A percentile compares a stretch with the other conserved stretches of the same genome.
phyloP scores from a whole-genome alignment of 1,140 invertebrate genomes.

The Bombus huntii region DNA sequence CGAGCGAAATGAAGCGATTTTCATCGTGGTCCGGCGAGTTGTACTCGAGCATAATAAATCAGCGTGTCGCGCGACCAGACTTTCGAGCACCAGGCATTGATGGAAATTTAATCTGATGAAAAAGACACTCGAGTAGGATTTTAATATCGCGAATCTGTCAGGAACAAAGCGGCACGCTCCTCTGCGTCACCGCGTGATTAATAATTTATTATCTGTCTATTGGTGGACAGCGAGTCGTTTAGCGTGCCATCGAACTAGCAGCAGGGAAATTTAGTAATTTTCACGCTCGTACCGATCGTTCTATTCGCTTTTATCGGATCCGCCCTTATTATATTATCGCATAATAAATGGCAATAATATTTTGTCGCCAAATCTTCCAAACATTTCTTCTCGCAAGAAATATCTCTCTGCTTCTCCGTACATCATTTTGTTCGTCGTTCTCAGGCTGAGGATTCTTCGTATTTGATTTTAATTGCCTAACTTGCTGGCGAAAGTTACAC shows the following conservation, averaged over 20 bases:
- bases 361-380: too few species aligned
- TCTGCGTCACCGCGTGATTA: constrained; percentile 57
- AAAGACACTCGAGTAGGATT: constrained; percentile 66
- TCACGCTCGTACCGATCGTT: background rate
- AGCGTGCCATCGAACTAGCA: constrained; percentile 36
- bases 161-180: constrained; percentile 53
- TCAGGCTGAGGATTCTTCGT: too few species aligned
- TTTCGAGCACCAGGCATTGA: constrained; percentile 62
- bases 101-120: constrained; percentile 68
- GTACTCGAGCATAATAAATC: constrained; percentile 64
- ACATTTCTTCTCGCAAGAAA: accelerated
- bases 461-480: too few species aligned
- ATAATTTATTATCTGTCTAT: constrained; percentile 67
- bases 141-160: constrained; percentile 68
- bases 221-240: constrained; percentile 29
- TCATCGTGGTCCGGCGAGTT: background rate
- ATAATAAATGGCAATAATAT: background rate
- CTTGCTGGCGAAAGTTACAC: too few species aligned
- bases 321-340: background rate
- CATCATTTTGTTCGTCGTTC: accelerated
- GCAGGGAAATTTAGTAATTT: background rate
- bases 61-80: constrained; percentile 32
- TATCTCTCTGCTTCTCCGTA: too few species aligned
- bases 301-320: too few species aligned
- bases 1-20: constrained; percentile 40